Evolutionary conservation across 2,888 invertebrate species (phyloP).

Genomic region (Harpalus rubripes): DNA sequence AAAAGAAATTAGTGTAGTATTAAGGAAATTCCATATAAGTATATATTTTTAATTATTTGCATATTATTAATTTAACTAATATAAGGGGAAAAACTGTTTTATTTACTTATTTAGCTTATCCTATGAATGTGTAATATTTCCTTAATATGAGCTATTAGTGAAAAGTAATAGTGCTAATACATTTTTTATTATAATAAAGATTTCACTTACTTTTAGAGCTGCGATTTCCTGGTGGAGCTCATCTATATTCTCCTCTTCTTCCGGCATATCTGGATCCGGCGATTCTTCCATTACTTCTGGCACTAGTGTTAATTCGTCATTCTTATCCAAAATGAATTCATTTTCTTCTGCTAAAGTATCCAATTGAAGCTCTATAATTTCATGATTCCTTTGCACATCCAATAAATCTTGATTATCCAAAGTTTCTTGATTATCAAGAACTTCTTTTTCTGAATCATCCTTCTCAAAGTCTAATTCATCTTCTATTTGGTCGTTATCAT

Average conservation of each 20-base stretch:
- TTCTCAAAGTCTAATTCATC: constrained; percentile 53
- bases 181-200: background rate
- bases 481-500: constrained; percentile 45
- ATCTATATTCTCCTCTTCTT: constrained; percentile 76
- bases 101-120: too few species aligned
- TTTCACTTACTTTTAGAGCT: constrained; percentile 74
- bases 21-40: too few species aligned
- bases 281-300: constrained; percentile 68
- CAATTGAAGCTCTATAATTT: background rate
- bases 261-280: constrained; percentile 73
- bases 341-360: constrained; percentile 7
- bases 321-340: constrained; percentile 33
- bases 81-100: too few species aligned
- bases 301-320: constrained; percentile 56
- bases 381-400: background rate
- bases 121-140: too few species aligned
- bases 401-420: constrained; percentile 24
- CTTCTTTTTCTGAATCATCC: constrained; percentile 30
- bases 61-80: too few species aligned
- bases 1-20: too few species aligned
- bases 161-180: background rate
- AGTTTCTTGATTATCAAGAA: constrained; percentile 27
- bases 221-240: constrained; percentile 74
- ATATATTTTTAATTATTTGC: too few species aligned
- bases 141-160: too few species aligned